Conservation (phyloP, 2,888 invertebrate species). For the Heteromurus nitidus region DNA sequence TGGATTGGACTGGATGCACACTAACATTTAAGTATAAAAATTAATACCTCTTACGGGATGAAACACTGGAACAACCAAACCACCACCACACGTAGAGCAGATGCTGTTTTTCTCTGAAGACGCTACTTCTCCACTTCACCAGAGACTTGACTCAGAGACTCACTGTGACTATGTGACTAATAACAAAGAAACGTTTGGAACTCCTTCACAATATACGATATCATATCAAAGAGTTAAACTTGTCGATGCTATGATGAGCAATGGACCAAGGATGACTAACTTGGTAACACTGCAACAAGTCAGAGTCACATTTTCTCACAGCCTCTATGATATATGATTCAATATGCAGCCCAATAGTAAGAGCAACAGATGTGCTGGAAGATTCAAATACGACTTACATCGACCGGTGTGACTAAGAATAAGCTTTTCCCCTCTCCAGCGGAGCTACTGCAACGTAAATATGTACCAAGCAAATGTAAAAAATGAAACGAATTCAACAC, state of each 20-base stretch:
- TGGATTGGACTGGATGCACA: background rate
- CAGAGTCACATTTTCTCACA: too few species aligned
- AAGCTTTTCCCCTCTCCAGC: conserved; percentile 51
- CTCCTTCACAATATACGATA: conserved; percentile 7
- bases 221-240: conserved; percentile 8
- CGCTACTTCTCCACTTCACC: conserved; percentile 21
- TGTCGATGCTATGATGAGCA: conserved; percentile 4
- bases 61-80: too few species aligned
- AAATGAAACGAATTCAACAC: too few species aligned
- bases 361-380: background rate
- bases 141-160: too few species aligned
- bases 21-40: too few species aligned
- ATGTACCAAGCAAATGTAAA: conserved; percentile 17
- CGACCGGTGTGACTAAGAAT: conserved; percentile 53
- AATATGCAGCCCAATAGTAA: too few species aligned
- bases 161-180: conserved; percentile 39
- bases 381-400: background rate
- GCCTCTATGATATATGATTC: too few species aligned
- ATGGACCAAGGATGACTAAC: conserved; percentile 40
- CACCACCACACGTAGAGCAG: background rate
- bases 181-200: conserved; percentile 51
- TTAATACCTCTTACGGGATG: background rate
- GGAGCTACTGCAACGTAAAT: conserved; percentile 46
- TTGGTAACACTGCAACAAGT: too few species aligned
- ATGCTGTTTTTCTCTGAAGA: conserved; percentile 26